phyloP scores from a whole-genome alignment of 2,888 invertebrate species.

The Heliconius erato region DNA sequence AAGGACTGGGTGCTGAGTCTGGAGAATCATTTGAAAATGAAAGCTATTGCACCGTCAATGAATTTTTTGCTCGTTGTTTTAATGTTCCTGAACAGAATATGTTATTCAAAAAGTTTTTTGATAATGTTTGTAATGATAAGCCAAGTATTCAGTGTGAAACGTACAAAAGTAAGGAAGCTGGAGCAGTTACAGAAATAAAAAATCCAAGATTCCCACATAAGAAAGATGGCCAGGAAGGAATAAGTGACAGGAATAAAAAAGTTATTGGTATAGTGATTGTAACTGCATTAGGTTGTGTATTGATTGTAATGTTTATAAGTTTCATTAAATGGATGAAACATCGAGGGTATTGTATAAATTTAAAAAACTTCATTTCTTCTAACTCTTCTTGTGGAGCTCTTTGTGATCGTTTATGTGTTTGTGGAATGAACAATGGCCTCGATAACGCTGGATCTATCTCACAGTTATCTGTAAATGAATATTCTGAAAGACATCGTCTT shows the following conservation, averaged over 20 bases:
- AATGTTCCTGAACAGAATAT: slow-evolving; percentile 88
- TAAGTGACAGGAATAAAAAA: slow-evolving; percentile 73
- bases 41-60: slow-evolving; percentile 88
- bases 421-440: slow-evolving; percentile 78
- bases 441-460: slow-evolving; percentile 87
- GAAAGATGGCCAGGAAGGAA: slow-evolving; percentile 57
- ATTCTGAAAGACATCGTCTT: slow-evolving; percentile 86
- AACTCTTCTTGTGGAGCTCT: slow-evolving; percentile 71
- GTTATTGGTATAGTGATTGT: slow-evolving; percentile 83
- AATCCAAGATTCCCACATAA: slow-evolving; percentile 81
- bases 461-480: slow-evolving; percentile 86
- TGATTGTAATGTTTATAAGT: slow-evolving; percentile 83
- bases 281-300: slow-evolving; percentile 80
- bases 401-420: slow-evolving; percentile 73
- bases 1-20: slow-evolving; percentile 73
- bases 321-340: slow-evolving; percentile 86
- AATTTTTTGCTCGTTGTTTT: slow-evolving; percentile 87
- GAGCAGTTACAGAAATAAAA: slow-evolving; percentile 70
- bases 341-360: slow-evolving; percentile 82
- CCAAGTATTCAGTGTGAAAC: slow-evolving; percentile 86
- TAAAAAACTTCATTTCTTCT: slow-evolving; percentile 75
- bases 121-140: slow-evolving; percentile 84
- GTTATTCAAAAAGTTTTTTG: slow-evolving; percentile 87
- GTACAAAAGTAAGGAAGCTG: slow-evolving; percentile 71
- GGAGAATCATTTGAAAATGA: slow-evolving; percentile 78